phyloP scores from a whole-genome alignment of 1,140 invertebrate species.

The Calycopis cecrops region DNA sequence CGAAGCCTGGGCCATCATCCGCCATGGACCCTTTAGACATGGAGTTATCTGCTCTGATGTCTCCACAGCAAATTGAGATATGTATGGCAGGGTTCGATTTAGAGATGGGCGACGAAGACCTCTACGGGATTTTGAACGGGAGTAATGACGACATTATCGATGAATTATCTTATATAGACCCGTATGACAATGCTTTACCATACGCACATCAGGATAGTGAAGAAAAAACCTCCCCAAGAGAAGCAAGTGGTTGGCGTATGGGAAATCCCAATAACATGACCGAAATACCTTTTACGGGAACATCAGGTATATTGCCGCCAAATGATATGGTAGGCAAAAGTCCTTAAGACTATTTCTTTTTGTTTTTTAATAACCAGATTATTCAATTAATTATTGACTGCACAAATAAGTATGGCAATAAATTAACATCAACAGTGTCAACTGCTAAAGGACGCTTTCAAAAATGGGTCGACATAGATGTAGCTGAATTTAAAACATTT shows the following conservation, averaged over 20 bases:
- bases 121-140: slow-evolving; percentile 16
- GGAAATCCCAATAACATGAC: slow-evolving; percentile 14
- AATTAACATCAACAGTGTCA: too few species aligned
- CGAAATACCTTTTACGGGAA: slow-evolving; percentile 13
- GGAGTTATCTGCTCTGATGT: too few species aligned
- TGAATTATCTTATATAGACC: slow-evolving; percentile 7
- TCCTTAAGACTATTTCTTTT: slow-evolving; percentile 14
- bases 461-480: too few species aligned
- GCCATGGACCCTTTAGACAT: too few species aligned
- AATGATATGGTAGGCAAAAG: slow-evolving; percentile 15
- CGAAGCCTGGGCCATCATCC: too few species aligned
- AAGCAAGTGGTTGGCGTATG: too few species aligned
- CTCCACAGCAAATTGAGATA: slow-evolving; percentile 14
- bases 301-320: slow-evolving; percentile 13
- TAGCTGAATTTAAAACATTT: too few species aligned
- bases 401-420: too few species aligned
- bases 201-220: too few species aligned
- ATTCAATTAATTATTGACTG: slow-evolving; percentile 12
- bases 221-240: too few species aligned
- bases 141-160: slow-evolving; percentile 16
- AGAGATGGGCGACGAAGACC: slow-evolving; percentile 13
- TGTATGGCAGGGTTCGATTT: slow-evolving; percentile 13
- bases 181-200: too few species aligned
- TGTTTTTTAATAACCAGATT: slow-evolving; percentile 14
- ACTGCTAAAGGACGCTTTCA: too few species aligned